Conservation (phyloP, 2,113 vertebrate genomes). For the Rhea pennata region DNA sequence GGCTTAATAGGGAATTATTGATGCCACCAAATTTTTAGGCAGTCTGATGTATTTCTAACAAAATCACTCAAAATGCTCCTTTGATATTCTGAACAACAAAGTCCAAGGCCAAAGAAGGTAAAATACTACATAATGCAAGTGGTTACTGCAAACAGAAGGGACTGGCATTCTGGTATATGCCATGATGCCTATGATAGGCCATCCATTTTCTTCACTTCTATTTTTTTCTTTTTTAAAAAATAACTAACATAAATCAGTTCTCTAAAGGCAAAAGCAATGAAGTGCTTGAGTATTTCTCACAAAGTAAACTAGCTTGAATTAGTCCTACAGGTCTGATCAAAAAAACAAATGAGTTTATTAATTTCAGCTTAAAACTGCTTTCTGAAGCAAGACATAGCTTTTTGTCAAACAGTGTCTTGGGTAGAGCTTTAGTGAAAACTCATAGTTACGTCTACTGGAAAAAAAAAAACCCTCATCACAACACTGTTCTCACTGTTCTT, state of each 20-base stretch:
- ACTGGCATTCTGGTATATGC: neutral
- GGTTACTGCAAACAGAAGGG: neutral
- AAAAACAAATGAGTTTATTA: neutral
- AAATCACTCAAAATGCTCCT: constrained; percentile 14
- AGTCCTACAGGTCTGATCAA: neutral
- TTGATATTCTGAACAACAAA: neutral
- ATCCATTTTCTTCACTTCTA: neutral
- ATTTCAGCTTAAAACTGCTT: neutral
- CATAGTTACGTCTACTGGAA: rapidly evolving
- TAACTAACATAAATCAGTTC: rapidly evolving
- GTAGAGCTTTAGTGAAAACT: neutral
- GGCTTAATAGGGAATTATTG: constrained; percentile 77
- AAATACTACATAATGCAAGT: neutral
- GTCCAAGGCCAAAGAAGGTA: neutral
- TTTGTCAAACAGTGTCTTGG: rapidly evolving
- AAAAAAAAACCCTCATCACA: neutral
- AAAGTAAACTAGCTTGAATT: rapidly evolving
- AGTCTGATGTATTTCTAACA: constrained; percentile 29
- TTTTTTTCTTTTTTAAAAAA: too few relatives aligned
- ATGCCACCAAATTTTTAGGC: constrained; percentile 56
- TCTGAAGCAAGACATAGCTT: neutral
- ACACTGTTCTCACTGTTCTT: neutral
- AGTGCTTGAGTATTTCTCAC: neutral
- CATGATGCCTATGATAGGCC: neutral
- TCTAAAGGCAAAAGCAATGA: rapidly evolving